Conservation (phyloP, 2,888 invertebrate species). For the Cephus nigrinus region DNA sequence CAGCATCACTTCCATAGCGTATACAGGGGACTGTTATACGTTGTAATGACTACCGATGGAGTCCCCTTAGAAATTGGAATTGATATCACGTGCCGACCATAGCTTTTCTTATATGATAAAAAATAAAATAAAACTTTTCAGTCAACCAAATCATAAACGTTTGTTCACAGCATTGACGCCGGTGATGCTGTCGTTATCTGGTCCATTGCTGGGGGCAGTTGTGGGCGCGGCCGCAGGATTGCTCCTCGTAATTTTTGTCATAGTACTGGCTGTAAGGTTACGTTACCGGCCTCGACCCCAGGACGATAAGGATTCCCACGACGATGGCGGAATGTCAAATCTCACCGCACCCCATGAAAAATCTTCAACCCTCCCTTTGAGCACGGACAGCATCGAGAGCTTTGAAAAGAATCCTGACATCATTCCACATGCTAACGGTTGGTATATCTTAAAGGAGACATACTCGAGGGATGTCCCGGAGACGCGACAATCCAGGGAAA, state of each 20-base stretch:
- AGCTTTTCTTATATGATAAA: neutral
- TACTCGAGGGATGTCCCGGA: neutral
- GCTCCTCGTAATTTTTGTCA: constrained; percentile 60
- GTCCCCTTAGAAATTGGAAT: neutral
- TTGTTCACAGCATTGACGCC: constrained; percentile 55
- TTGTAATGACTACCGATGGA: neutral
- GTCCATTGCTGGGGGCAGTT: constrained; percentile 59
- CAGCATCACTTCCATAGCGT: neutral
- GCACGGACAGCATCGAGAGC: constrained; percentile 59
- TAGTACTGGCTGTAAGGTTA: constrained; percentile 56
- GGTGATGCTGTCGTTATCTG: constrained; percentile 59
- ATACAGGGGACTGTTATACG: neutral
- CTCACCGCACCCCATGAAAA: constrained; percentile 55
- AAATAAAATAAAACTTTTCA: neutral
- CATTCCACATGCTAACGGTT: constrained; percentile 62
- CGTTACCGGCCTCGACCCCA: constrained; percentile 55
- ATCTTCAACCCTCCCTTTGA: constrained; percentile 56
- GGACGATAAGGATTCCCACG: constrained; percentile 56
- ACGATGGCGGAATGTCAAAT: constrained; percentile 60
- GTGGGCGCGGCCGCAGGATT: constrained; percentile 60
- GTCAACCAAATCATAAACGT: constrained; percentile 10
- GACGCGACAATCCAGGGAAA: neutral
- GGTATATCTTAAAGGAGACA: constrained; percentile 24
- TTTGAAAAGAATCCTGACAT: constrained; percentile 64
- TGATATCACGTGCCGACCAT: neutral